Percentiles rank a stretch among this genome's conserved stretches.
Conservation (phyloP, 2,113 vertebrate genomes). For the Takifugu bimaculatus region DNA sequence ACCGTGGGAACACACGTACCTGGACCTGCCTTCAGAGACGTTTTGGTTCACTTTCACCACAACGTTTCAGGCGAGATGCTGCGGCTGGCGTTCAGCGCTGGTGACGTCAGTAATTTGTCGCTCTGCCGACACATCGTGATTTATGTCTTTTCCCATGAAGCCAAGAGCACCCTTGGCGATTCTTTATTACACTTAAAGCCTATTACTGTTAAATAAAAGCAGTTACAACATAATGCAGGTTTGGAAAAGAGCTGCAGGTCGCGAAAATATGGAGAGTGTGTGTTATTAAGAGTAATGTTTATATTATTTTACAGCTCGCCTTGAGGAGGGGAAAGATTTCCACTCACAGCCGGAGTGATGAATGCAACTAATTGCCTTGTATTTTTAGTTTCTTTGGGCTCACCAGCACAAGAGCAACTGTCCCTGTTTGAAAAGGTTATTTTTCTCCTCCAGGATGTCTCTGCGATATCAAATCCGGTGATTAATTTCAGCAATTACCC, state of each 20-base stretch:
- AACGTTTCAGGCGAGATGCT: constrained; percentile 25
- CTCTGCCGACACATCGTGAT: constrained; percentile 56
- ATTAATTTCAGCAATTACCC: constrained; percentile 31
- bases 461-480: constrained; percentile 22
- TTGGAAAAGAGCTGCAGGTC: constrained; percentile 56
- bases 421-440: no score
- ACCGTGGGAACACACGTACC: neutral
- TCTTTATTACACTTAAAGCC: constrained; percentile 61
- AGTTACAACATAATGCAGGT: constrained; percentile 62
- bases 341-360: constrained; percentile 56
- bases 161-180: constrained; percentile 52
- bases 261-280: constrained; percentile 50
- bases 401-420: no score
- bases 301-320: constrained; percentile 65
- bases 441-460: constrained; percentile 4
- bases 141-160: constrained; percentile 61
- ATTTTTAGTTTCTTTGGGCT: constrained; percentile 29
- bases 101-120: constrained; percentile 69
- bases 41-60: constrained; percentile 7
- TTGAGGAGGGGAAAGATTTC: constrained; percentile 58
- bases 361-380: constrained; percentile 61
- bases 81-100: constrained; percentile 44
- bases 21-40: neutral
- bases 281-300: constrained; percentile 61
- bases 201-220: constrained; percentile 59